Percentiles rank a stretch among this genome's conserved stretches.
phyloP scores from a whole-genome alignment of 2,888 invertebrate species.

The Polietes domitor region DNA sequence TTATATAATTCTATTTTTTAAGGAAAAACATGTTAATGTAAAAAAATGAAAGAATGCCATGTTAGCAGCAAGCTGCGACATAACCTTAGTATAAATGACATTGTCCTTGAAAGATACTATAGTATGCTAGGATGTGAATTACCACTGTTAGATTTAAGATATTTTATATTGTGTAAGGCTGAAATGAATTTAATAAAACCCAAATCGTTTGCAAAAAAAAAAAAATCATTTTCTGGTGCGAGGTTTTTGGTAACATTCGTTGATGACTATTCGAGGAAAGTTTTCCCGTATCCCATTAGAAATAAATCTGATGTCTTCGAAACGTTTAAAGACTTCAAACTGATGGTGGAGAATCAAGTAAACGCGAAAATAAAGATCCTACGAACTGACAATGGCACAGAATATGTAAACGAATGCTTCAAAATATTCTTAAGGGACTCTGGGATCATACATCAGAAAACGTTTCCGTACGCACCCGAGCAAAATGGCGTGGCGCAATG shows the following conservation, averaged over 20 bases:
- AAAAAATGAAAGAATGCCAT: too few relatives aligned
- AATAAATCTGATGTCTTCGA: conserved; percentile 30
- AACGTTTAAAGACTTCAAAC: conserved; percentile 58
- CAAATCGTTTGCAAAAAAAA: too few relatives aligned
- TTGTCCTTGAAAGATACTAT: too few relatives aligned
- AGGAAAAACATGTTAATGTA: too few relatives aligned
- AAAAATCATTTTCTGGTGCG: conserved; percentile 72
- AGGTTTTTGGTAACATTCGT: conserved; percentile 30
- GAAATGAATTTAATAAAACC: too few relatives aligned
- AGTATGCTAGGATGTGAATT: too few relatives aligned
- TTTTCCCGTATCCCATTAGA: conserved; percentile 37
- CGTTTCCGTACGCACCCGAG: conserved; percentile 27
- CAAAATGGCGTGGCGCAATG: conserved; percentile 25
- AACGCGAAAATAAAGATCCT: conserved; percentile 56
- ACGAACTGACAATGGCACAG: conserved; percentile 65
- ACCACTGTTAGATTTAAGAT: too few relatives aligned
- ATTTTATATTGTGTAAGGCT: too few relatives aligned
- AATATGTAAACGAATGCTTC: conserved; percentile 51
- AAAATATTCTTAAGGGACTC: conserved; percentile 59
- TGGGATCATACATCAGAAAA: conserved; percentile 64
- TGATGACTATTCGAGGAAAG: conserved; percentile 56
- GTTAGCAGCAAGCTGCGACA: too few relatives aligned
- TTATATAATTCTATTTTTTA: too few relatives aligned
- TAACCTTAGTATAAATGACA: too few relatives aligned
- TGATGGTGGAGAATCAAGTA: conserved; percentile 62